Conservation (phyloP, 2,113 vertebrate genomes). For the Tilapia sparmanii region DNA sequence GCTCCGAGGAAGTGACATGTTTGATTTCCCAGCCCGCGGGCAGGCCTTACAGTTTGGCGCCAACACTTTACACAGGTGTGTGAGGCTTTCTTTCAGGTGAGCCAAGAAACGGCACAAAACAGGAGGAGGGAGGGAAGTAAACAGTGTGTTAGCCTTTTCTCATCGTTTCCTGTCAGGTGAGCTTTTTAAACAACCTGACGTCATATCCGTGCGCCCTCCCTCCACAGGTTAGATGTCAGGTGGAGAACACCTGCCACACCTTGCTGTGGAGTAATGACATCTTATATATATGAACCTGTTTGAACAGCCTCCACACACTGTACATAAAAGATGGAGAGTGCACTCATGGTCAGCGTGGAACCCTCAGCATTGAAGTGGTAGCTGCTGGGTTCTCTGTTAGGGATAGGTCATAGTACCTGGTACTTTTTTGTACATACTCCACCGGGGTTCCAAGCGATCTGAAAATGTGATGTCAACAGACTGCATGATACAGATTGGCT, state of each 20-base stretch:
- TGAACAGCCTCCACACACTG: neutral
- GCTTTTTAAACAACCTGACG: neutral
- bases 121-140: neutral
- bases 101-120: neutral
- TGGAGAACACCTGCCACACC: neutral
- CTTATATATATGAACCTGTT: neutral
- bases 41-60: constrained; percentile 68
- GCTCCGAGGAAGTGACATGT: constrained; percentile 58
- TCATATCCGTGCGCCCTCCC: neutral
- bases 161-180: neutral
- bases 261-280: neutral
- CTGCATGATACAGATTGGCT: neutral
- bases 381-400: neutral
- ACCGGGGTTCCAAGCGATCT: neutral
- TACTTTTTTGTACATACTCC: neutral
- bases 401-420: neutral
- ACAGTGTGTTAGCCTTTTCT: neutral
- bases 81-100: neutral
- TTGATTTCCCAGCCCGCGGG: constrained; percentile 44
- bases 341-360: fast-evolving
- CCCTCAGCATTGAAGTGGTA: neutral
- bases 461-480: neutral
- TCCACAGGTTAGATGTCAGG: neutral
- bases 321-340: neutral
- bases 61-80: constrained; percentile 23